Base-by-base conservation (phyloP, 2,888 invertebrate genomes). In the Drosophila fulvimacula region DNA sequence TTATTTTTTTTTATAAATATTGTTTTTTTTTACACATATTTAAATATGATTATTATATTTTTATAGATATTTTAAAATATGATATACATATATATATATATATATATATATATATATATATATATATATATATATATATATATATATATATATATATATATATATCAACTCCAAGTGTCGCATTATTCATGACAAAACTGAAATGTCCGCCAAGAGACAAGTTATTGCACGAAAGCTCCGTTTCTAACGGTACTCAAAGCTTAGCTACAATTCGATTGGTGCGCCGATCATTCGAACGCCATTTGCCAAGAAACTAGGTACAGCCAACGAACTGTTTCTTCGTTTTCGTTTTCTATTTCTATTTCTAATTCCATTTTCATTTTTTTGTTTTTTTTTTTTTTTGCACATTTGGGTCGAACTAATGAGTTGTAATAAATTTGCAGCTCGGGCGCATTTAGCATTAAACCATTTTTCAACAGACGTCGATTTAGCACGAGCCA, bases 401-500 rank as follows among this genome's bases (percentile, higher is more conserved):
- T 36, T 34, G 68, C 69, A 79, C 67, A 79, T 72, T 75, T 30
- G 70, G 78, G 82, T 81, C 67, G 73, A 87, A 75, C 82, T 81
- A 85, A 87, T 87, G 81, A 84, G 79, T 69, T 73, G 79, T 79
- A 74, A 85, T 84, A 84, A 84, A 84, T 84, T 87, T 72, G 85
- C 85, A 76, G 84, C 68, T 76, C 67, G 69, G 72, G 70, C 19
- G 56, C 77, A 36, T 34, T 36, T 30, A 30, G 51, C 73, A 82
- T 76, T 82, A 78, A 79, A 79, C 73, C 82, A 85, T 88, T 88
- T 88, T 88, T 85, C 84, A 88, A 73, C 88, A 82, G 65, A 73
- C 79, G 79, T 68, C 80, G 85, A 88, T 88, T 85, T 85, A 79
- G 86, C 85, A 88, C 82, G 81, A 87, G 82, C 85, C 81, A 88